Evolutionary conservation across 2,888 invertebrate species (phyloP).

Genomic region (Melangyna quadrimaculata): DNA sequence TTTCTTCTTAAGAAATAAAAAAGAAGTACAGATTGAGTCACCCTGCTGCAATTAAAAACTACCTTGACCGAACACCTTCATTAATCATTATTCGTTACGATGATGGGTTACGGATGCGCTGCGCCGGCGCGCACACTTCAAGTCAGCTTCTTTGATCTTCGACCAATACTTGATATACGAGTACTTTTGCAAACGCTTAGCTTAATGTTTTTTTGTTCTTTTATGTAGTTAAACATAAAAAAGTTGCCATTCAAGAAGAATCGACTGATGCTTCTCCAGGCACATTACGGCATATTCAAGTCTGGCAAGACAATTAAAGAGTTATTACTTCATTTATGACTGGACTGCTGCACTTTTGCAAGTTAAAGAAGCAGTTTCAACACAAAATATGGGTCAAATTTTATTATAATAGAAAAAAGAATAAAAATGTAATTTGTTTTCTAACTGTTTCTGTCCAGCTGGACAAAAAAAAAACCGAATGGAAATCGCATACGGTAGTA

Average conservation of each 20-base stretch:
- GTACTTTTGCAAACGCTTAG: neutral
- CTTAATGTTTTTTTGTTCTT: neutral
- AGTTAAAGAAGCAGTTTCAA: neutral
- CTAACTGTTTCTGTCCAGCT: slow-evolving; percentile 31
- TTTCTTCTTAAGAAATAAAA: neutral
- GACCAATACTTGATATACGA: slow-evolving; percentile 17
- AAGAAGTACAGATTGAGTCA: neutral
- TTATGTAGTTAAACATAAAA: neutral
- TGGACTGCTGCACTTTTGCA: neutral
- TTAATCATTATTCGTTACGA: slow-evolving; percentile 61
- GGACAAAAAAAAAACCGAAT: neutral
- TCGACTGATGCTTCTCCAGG: neutral
- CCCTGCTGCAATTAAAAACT: neutral
- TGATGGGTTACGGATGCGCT: slow-evolving; percentile 64
- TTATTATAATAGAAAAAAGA: neutral
- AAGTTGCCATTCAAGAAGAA: slow-evolving; percentile 16
- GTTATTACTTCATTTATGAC: slow-evolving; percentile 45
- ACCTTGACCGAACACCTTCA: slow-evolving; percentile 36
- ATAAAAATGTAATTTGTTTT: slow-evolving; percentile 15
- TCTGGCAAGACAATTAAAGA: slow-evolving; percentile 14
- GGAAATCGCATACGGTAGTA: neutral
- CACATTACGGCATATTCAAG: neutral
- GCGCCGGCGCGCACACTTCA: slow-evolving; percentile 53
- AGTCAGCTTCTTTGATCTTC: slow-evolving; percentile 52
- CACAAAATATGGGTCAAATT: slow-evolving; percentile 52